Conservation (phyloP, 2,797 vertebrate species). For the Streptopelia turtur region DNA sequence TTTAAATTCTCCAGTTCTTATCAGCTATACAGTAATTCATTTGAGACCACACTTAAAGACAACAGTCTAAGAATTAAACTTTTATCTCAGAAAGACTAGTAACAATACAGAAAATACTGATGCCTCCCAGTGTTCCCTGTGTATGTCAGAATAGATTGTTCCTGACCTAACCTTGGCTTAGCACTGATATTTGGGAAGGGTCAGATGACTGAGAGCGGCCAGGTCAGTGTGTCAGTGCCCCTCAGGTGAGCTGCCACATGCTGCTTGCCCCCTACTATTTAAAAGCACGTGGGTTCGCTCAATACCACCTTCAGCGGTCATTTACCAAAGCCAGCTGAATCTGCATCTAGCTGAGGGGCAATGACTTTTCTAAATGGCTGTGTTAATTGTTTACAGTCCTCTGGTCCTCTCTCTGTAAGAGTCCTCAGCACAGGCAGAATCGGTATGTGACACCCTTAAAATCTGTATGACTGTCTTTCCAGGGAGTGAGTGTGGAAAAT, state of each 20-base stretch:
- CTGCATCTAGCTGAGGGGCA: conserved; percentile 32
- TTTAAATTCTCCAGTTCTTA: not conserved
- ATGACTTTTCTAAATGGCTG: conserved; percentile 35
- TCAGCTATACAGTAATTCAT: not conserved
- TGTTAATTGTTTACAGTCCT: conserved; percentile 19
- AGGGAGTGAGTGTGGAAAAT: not conserved
- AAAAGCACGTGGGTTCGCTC: not conserved
- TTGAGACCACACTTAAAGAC: not conserved
- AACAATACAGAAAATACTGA: not conserved
- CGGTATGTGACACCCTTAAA: not conserved
- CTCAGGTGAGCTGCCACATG: not conserved
- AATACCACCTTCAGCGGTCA: not conserved
- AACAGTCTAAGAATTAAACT: not conserved
- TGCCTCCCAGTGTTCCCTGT: rapidly evolving
- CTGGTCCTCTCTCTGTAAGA: not conserved
- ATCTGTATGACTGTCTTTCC: not conserved
- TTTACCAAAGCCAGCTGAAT: conserved; percentile 23
- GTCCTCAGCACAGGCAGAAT: not conserved
- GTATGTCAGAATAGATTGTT: not conserved
- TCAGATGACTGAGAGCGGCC: not conserved
- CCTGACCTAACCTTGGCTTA: not conserved
- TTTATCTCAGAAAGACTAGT: not conserved
- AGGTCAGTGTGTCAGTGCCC: conserved; percentile 53
- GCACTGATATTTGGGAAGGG: not conserved
- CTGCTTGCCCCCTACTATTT: not conserved